Evolutionary conservation across 2,113 vertebrate genomes (phyloP).

Genomic region (Datnioides undecimradiatus): DNA sequence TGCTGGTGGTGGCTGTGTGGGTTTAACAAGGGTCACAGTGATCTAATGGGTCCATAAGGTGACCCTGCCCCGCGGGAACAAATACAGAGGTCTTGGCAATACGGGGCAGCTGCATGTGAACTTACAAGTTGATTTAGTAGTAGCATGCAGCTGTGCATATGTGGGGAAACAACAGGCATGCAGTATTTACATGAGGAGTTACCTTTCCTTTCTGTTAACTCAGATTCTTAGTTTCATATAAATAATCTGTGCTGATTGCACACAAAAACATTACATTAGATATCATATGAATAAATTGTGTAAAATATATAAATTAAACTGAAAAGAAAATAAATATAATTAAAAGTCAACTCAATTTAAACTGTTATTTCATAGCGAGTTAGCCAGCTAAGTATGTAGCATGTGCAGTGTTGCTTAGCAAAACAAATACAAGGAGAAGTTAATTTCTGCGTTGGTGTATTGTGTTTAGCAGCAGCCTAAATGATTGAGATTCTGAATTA

Average conservation of each 20-base stretch:
- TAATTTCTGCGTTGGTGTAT: too few relatives aligned
- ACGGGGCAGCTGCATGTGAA: background rate
- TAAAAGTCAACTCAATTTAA: background rate
- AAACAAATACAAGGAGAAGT: too few relatives aligned
- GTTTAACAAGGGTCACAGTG: constrained; percentile 48
- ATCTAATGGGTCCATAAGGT: constrained; percentile 11
- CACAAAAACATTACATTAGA: too few relatives aligned
- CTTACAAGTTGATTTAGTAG: background rate
- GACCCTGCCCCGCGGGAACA: background rate
- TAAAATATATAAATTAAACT: background rate
- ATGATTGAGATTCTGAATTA: too few relatives aligned
- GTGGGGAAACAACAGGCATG: background rate
- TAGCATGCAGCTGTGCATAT: background rate
- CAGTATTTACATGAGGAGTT: too few relatives aligned
- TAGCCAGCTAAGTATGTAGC: too few relatives aligned
- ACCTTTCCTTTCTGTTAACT: background rate
- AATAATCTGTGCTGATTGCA: too few relatives aligned
- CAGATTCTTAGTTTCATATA: background rate
- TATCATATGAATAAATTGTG: background rate
- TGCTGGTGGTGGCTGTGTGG: background rate
- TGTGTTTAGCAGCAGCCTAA: too few relatives aligned
- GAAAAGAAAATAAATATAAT: background rate
- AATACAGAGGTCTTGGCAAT: constrained; percentile 3
- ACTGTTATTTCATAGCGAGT: background rate
- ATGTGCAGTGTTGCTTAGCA: too few relatives aligned